Evolutionary conservation across 2,113 vertebrate species (phyloP), one percentile per base, ranked within the genome.

Genomic region (Elgaria multicarinata): DNA sequence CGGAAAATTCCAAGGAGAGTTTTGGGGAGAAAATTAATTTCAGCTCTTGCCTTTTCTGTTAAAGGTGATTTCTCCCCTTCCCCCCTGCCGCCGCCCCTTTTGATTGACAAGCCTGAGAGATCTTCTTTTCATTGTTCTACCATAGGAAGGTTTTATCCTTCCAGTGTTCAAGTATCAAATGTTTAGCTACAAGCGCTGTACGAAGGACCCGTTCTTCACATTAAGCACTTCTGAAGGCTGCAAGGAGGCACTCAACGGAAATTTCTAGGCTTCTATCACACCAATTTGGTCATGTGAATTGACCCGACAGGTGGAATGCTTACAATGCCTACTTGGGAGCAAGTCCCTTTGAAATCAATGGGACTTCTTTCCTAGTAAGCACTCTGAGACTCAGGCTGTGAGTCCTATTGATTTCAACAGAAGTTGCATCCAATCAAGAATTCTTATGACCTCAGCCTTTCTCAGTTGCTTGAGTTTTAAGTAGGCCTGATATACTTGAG

Each of bases 51-150:
- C 16, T 76, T 22, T 76, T 26, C 39, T 16, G 5, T 50, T 46
- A 50, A 46, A 77, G 42, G 44, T 53, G 31, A 81, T 36, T 62
- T n/a, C 31, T 94, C 87, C 16, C 42, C 31, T 31, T 26, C 24
- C 26, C 58, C 91, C 69, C 31, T 24, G 5, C 64, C 64, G n/a
- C n/a, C n/a, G n/a, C 22, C 22, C 26, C 24, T 18, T 67, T 67
- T 83, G 81, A 83, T 93, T 94, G 97, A 87, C 95, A 95, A 94
- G 76, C 24, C 39, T 95, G 97, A 97, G 95, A 95, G 90, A 97
- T 95, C 90, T 94, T 87, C 1, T 77, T 13, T 72, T 74, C 71
- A 90, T 94, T 94, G 31, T 95, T 95, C 93, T 87, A 88, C 90
- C 90, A 94, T 64, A 92, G 94, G 64, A 85, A 76, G 36, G 89